A percentile compares a stretch with the other conserved stretches of the same genome.
Evolutionary conservation across 2,113 vertebrate genomes (phyloP).

Genomic region (Lynx canadensis): DNA sequence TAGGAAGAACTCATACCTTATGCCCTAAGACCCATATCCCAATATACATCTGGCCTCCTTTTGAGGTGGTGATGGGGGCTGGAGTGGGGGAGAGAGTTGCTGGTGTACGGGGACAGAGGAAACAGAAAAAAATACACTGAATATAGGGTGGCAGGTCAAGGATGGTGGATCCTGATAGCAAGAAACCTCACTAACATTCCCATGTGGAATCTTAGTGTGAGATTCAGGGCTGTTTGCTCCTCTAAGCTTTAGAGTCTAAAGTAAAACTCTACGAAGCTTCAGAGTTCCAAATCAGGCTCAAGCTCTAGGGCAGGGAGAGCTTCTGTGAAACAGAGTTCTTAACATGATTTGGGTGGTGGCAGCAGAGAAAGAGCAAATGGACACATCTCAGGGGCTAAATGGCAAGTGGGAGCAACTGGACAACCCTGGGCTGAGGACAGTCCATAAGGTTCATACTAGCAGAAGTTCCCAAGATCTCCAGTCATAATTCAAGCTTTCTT

Average conservation of each 20-base stretch:
- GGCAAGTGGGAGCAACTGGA: background rate
- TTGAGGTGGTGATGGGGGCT: background rate
- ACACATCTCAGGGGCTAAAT: background rate
- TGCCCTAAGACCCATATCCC: constrained; percentile 28
- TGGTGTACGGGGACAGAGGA: background rate
- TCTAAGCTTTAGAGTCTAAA: constrained; percentile 38
- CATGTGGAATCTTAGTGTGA: constrained; percentile 11
- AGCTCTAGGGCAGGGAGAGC: background rate
- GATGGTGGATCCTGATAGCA: background rate
- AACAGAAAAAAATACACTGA: background rate
- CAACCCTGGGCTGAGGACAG: background rate
- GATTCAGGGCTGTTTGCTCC: constrained; percentile 10
- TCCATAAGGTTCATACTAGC: background rate
- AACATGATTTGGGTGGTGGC: background rate
- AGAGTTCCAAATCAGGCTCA: constrained; percentile 9
- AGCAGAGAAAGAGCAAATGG: background rate
- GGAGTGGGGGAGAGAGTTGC: background rate
- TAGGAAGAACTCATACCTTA: background rate
- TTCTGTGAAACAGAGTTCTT: background rate
- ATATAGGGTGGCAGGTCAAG: background rate
- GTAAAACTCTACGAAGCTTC: constrained; percentile 33
- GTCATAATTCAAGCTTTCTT: background rate
- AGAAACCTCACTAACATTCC: background rate
- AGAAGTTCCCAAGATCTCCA: constrained; percentile 31
- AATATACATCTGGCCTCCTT: background rate